Conservation (phyloP, 1,140 invertebrate species). For the Lordiphosa clarofinis region DNA sequence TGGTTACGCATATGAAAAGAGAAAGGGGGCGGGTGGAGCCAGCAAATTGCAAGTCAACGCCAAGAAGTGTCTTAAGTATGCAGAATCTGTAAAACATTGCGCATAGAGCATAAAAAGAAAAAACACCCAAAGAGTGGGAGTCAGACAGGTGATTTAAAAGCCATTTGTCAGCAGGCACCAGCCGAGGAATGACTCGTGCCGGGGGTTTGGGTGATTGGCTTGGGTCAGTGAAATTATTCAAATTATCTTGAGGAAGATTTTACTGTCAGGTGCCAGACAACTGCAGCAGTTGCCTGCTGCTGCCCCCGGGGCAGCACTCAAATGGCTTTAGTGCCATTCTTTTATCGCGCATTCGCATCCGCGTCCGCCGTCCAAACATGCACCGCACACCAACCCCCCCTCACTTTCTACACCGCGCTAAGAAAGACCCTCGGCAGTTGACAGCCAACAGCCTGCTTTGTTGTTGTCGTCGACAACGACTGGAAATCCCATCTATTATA, state of each 20-base stretch:
- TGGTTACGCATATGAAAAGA: conserved; percentile 47
- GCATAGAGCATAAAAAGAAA: conserved; percentile 10
- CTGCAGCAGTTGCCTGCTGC: conserved; percentile 22
- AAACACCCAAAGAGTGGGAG: conserved; percentile 20
- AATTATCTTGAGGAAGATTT: conserved; percentile 69
- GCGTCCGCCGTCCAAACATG: conserved; percentile 10
- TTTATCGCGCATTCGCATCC: conserved; percentile 57
- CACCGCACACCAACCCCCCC: conserved; percentile 23
- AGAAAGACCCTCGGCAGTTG: conserved; percentile 28
- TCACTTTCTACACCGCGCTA: neutral
- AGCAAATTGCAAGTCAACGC: conserved; percentile 49
- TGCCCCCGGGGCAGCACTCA: conserved; percentile 42
- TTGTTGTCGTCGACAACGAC: conserved; percentile 19
- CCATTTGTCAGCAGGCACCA: conserved; percentile 56
- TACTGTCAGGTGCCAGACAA: conserved; percentile 50
- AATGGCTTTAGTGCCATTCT: conserved; percentile 66
- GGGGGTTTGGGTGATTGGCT: conserved; percentile 57
- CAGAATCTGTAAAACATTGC: conserved; percentile 27
- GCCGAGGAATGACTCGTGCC: conserved; percentile 12
- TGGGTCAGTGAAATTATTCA: conserved; percentile 73
- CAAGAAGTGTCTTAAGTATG: conserved; percentile 39
- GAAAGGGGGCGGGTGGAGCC: conserved; percentile 20
- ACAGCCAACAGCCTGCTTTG: conserved; percentile 43
- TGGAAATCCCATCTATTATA: conserved; percentile 74
- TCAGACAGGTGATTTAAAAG: conserved; percentile 70